These are phyloP conservation scores for Lithobius niger DNA, from an alignment of 1,140 invertebrate genomes.

Conservation along the genomic window DNA sequence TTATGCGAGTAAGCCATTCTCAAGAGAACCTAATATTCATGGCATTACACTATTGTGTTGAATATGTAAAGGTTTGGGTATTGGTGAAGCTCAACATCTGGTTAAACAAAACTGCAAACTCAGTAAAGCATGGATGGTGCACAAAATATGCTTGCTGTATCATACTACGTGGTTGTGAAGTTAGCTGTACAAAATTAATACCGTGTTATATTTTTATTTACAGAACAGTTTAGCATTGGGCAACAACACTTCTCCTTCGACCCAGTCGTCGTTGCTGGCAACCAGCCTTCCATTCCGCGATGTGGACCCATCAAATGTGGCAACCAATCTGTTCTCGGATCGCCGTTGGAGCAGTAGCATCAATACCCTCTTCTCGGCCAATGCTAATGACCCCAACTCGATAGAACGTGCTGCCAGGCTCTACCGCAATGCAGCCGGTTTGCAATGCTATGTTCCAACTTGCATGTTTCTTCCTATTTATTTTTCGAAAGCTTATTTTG, in stretches of 20 bases:
- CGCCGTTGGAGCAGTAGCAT: slow-evolving; percentile 15
- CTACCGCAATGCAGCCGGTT: slow-evolving; percentile 58
- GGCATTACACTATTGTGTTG: no score
- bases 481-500: no score
- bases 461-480: no score
- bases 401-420: slow-evolving; percentile 57
- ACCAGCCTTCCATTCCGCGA: slow-evolving; percentile 7
- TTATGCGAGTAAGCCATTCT: no score
- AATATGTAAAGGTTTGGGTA: no score
- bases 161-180: no score
- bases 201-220: slow-evolving; percentile 15
- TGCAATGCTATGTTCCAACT: slow-evolving; percentile 20
- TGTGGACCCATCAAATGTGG: slow-evolving; percentile 12
- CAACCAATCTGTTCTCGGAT: slow-evolving; percentile 9
- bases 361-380: slow-evolving; percentile 23
- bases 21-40: no score
- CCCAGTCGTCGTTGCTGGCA: neutral
- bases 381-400: slow-evolving; percentile 34
- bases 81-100: no score
- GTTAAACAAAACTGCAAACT: no score
- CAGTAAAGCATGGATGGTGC: no score
- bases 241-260: slow-evolving; percentile 22
- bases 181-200: no score
- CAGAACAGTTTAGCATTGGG: slow-evolving; percentile 20
- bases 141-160: no score